phyloP scores from a whole-genome alignment of 2,888 invertebrate species.

The Cerastoderma edule region DNA sequence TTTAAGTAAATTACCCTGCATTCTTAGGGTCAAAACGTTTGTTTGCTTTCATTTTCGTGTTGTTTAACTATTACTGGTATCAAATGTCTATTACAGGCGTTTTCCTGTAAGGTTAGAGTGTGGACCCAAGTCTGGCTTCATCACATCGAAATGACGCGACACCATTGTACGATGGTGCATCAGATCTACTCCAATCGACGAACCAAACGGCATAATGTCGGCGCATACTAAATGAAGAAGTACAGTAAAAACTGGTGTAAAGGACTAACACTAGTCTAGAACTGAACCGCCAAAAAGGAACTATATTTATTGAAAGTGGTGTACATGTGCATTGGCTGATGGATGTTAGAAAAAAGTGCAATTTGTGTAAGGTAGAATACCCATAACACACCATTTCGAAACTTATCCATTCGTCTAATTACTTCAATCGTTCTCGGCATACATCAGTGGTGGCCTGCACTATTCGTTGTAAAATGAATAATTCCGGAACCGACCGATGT shows the following conservation, averaged over 20 bases:
- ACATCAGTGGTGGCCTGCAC: no score
- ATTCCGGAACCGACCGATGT: no score
- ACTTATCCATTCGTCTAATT: no score
- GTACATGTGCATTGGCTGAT: not conserved
- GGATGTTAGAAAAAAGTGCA: no score
- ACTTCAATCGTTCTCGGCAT: no score
- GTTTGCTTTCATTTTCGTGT: no score
- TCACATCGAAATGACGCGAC: not conserved
- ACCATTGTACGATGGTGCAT: not conserved
- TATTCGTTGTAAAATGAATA: no score
- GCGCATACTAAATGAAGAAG: not conserved
- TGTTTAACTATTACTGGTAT: no score
- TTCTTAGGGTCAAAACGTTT: no score
- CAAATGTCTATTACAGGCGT: not conserved
- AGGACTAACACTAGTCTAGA: not conserved
- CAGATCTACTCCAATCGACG: not conserved
- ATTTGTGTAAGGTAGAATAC: no score
- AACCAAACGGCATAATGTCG: not conserved
- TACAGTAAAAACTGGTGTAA: not conserved
- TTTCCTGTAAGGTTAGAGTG: not conserved
- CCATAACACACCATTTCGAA: no score
- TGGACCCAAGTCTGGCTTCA: not conserved
- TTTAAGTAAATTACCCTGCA: no score
- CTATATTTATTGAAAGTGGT: conserved; percentile 3
- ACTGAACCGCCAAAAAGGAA: not conserved